These are phyloP conservation scores for Fragum sueziense DNA, from an alignment of 2,888 invertebrate species.

Conservation along the genomic window DNA sequence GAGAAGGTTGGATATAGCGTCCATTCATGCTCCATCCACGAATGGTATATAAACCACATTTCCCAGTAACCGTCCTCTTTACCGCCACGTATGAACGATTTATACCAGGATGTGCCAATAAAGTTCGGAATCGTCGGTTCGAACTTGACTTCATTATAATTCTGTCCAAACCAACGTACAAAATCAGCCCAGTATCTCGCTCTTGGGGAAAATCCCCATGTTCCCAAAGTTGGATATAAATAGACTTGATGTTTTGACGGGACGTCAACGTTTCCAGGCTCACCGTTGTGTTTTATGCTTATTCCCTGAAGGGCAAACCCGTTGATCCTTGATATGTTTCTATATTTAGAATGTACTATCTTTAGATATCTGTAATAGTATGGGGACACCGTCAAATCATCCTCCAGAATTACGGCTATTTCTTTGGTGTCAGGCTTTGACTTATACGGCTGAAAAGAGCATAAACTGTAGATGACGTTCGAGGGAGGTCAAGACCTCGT, in stretches of 20 bases:
- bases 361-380: constrained; percentile 49
- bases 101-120: constrained; percentile 34
- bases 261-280: constrained; percentile 22
- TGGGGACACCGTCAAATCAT: constrained; percentile 54
- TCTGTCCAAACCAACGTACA: constrained; percentile 20
- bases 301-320: constrained; percentile 52
- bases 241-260: constrained; percentile 36
- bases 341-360: constrained; percentile 46
- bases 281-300: constrained; percentile 41
- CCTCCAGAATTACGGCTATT: constrained; percentile 52
- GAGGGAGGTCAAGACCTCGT: no score
- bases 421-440: constrained; percentile 21
- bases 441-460: constrained; percentile 44
- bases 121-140: constrained; percentile 25
- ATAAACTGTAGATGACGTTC: no score
- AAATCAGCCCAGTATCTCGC: constrained; percentile 38
- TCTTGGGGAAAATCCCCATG: constrained; percentile 52
- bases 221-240: constrained; percentile 46
- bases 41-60: constrained; percentile 40
- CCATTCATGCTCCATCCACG: constrained; percentile 24
- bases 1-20: constrained; percentile 45
- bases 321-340: constrained; percentile 27
- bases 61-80: constrained; percentile 45
- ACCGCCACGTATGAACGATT: neutral
- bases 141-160: neutral